Base-by-base conservation (phyloP, 2,888 invertebrate species). In the Chaetogeoica ovagalla region DNA sequence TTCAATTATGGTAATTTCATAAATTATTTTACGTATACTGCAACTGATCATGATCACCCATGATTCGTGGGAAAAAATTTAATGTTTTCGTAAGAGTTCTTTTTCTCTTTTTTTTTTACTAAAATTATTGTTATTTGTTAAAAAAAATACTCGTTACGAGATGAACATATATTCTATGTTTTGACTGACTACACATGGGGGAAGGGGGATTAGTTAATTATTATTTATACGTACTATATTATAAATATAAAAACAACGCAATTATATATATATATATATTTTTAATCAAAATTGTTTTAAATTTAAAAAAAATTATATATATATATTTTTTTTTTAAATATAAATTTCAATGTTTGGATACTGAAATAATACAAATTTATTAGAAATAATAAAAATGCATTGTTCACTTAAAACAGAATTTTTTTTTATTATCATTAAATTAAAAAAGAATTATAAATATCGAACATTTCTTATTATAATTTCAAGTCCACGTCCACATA, bases 401-500 rank as follows among this genome's bases (percentile, higher is more conserved):
- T n/a, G 19, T 62, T 73, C 11, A 48, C 62, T 73, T 9, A 43
- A 7, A 43, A 43, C 6, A 43, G 6, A 1, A 7, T 5, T 9
- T 43, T 43, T 43, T 43, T 43, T 43, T 43, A 1, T 9, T 7
- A 43, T n/a, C n/a, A n/a, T 52, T 52, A 62, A 48, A 30, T 60
- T 23, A 9, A 43, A 62, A 57, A 71, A 71, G n/a, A 71, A 15
- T 48, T 60, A 70, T 2, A 48, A 48, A 9, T 63, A 62, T 73
- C n/a, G 48, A n/a, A 62, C 19, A 39, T 30, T 73, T 73, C 30
- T 73, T 73, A 48, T 73, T 73, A 48, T 73, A 52, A 13, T 73
- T 52, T 30, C 30, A 30, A 30, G 30, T 4, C 30, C 4, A 30
- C 30, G 30, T 30, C 30, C 30, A 30, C 30, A 30, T 4, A 30